Conservation (phyloP, 2,888 invertebrate genomes). For the Drosophila merina region DNA sequence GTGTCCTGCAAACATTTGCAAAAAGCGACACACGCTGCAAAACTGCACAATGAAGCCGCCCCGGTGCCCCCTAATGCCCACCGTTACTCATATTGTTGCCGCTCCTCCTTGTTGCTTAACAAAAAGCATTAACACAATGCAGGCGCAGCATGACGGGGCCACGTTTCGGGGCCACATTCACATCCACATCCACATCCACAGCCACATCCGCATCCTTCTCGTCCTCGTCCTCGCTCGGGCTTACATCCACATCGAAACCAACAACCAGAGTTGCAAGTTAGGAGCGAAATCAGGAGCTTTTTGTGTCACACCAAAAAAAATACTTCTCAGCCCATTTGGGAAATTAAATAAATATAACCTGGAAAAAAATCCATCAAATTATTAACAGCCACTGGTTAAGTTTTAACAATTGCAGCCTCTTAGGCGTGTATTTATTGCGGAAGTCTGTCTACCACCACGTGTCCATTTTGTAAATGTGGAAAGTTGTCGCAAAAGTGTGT, state of each 20-base stretch:
- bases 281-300: constrained; percentile 35
- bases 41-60: constrained; percentile 66
- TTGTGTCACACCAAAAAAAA: constrained; percentile 12
- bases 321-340: not conserved
- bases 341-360: not conserved
- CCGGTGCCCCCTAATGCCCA: constrained; percentile 10
- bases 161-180: constrained; percentile 47
- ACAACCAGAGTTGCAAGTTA: constrained; percentile 19
- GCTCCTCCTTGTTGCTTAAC: constrained; percentile 71
- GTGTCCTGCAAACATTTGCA: constrained; percentile 70
- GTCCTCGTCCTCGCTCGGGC: no score
- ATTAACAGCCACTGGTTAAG: not conserved
- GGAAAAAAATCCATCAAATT: not conserved
- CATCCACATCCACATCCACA: constrained; percentile 20
- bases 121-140: constrained; percentile 80
- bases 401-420: not conserved
- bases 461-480: not conserved
- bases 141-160: constrained; percentile 77
- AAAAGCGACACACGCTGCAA: constrained; percentile 77
- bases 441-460: not conserved
- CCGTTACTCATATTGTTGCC: constrained; percentile 34
- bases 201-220: constrained; percentile 1
- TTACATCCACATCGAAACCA: constrained; percentile 8
- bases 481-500: not conserved
- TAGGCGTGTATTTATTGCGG: not conserved